Evolutionary conservation across 2,797 vertebrate genomes (phyloP).

Genomic region (Syngnathus rostellatus): DNA sequence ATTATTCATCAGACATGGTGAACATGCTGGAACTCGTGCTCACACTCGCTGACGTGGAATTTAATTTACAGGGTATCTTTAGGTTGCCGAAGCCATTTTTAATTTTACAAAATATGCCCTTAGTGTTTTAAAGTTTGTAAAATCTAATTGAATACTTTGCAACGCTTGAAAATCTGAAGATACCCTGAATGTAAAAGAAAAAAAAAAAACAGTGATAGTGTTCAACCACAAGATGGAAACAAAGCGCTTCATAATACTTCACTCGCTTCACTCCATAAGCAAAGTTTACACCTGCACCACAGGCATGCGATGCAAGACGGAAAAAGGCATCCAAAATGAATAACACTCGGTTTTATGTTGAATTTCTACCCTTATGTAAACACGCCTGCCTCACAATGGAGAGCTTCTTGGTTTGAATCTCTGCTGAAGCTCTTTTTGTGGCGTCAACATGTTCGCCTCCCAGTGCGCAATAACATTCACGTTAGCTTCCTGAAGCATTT

Average conservation of each 20-base stretch:
- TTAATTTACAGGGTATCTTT: neutral
- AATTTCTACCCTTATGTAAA: neutral
- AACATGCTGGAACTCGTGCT: neutral
- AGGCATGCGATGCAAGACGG: neutral
- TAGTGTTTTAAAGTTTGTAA: neutral
- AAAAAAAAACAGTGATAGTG: conserved; percentile 8
- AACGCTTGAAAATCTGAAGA: too few species aligned
- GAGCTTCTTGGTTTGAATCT: neutral
- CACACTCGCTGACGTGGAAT: neutral
- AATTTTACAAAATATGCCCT: neutral
- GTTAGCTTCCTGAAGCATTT: neutral
- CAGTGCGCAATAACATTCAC: neutral
- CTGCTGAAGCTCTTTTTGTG: neutral
- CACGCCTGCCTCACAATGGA: neutral
- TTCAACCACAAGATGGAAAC: conserved; percentile 58
- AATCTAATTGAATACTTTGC: too few species aligned
- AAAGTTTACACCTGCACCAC: neutral
- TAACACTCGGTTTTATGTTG: neutral
- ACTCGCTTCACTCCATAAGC: neutral
- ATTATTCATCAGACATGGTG: neutral
- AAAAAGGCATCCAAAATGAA: neutral
- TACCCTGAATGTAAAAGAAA: too few species aligned
- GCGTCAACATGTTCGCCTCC: neutral
- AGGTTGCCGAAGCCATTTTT: neutral
- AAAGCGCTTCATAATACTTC: conserved; percentile 9